Evolutionary conservation across 2,888 invertebrate species (phyloP).

Genomic region (Caenorhabditis panamensis): DNA sequence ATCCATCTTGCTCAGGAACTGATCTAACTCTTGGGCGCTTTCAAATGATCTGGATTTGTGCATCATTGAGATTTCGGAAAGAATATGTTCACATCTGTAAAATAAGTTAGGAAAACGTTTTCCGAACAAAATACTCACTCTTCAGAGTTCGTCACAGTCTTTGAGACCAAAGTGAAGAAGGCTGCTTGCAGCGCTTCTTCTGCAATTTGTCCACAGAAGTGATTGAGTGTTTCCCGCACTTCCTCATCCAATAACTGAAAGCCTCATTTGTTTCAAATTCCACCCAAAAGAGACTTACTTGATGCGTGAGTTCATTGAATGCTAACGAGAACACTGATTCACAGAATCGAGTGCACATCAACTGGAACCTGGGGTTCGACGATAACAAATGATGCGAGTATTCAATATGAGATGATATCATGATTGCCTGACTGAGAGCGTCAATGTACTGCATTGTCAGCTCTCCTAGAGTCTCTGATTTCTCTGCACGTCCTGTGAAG

Average conservation of each 20-base stretch:
- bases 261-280: no score
- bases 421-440: slow-evolving; percentile 61
- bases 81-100: slow-evolving; percentile 30
- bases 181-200: slow-evolving; percentile 59
- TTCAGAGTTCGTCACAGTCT: slow-evolving; percentile 27
- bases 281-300: no score
- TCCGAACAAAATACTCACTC: slow-evolving; percentile 19
- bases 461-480: slow-evolving; percentile 42
- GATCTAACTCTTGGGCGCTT: slow-evolving; percentile 56
- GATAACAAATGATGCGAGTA: slow-evolving; percentile 61
- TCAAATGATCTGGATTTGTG: slow-evolving; percentile 64
- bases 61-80: slow-evolving; percentile 32
- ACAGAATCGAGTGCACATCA: slow-evolving; percentile 62
- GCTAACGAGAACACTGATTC: slow-evolving; percentile 61
- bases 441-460: slow-evolving; percentile 63
- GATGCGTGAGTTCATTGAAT: slow-evolving; percentile 40
- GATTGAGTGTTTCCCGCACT: slow-evolving; percentile 33
- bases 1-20: slow-evolving; percentile 41
- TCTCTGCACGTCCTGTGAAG: slow-evolving; percentile 38
- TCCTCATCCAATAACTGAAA: slow-evolving; percentile 31
- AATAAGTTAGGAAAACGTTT: not conserved
- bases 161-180: slow-evolving; percentile 47
- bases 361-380: slow-evolving; percentile 41
- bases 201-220: slow-evolving; percentile 52
- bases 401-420: slow-evolving; percentile 65